Evolutionary conservation across 2,797 vertebrate genomes (phyloP).

Genomic region (Fundulus diaphanus): DNA sequence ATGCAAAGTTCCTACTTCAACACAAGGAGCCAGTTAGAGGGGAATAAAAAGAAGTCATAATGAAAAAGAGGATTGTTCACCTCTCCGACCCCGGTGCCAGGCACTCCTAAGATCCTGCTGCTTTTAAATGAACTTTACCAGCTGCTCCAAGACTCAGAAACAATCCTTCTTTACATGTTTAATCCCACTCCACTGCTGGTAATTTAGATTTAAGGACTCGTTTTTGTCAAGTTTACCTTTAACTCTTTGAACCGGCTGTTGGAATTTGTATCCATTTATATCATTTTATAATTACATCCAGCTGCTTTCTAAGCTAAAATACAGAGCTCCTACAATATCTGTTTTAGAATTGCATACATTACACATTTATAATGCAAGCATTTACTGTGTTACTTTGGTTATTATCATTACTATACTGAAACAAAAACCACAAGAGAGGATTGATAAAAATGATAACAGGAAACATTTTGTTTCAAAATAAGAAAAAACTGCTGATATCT

Average conservation of each 20-base stretch:
- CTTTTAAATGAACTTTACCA: slow-evolving; percentile 45
- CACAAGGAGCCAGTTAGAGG: slow-evolving; percentile 50
- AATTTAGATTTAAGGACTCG: slow-evolving; percentile 6
- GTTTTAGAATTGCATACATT: neutral
- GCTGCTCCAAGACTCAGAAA: slow-evolving; percentile 8
- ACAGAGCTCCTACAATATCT: neutral
- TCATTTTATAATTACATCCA: slow-evolving; percentile 1
- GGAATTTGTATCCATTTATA: neutral
- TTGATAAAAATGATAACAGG: neutral
- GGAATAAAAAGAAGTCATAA: slow-evolving; percentile 25
- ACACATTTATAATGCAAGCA: too few species aligned
- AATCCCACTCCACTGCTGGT: slow-evolving; percentile 1
- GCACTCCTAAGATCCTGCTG: slow-evolving; percentile 38
- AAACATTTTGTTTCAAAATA: neutral
- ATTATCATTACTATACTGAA: neutral
- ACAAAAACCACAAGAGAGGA: neutral
- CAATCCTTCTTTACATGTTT: slow-evolving; percentile 9
- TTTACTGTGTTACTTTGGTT: neutral
- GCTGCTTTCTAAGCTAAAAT: neutral
- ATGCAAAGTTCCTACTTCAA: slow-evolving; percentile 62
- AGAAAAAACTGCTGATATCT: neutral
- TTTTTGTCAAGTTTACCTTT: slow-evolving; percentile 12
- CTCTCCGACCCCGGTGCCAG: slow-evolving; percentile 33
- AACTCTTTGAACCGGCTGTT: neutral
- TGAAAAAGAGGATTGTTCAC: slow-evolving; percentile 65